These are phyloP conservation scores for Meteorus sp. DNA, from an alignment of 1,140 invertebrate genomes.

Conservation along the genomic window DNA sequence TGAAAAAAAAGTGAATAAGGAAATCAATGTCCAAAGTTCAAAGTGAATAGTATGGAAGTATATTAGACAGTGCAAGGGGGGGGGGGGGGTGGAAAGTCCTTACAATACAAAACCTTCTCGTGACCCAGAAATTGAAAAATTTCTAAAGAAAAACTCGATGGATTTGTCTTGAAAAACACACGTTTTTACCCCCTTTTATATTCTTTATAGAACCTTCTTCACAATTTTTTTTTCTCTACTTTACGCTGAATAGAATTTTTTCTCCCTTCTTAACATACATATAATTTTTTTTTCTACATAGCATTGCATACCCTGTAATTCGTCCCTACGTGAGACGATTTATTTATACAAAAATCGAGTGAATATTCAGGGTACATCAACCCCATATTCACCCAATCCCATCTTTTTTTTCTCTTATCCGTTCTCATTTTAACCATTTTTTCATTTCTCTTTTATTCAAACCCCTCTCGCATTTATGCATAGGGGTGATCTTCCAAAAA, in stretches of 20 bases:
- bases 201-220: slow-evolving; percentile 29
- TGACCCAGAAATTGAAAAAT: slow-evolving; percentile 55
- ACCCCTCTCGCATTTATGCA: slow-evolving; percentile 7
- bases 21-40: too few species aligned
- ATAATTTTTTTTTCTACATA: too few species aligned
- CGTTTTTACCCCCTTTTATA: slow-evolving; percentile 54
- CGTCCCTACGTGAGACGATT: slow-evolving; percentile 38
- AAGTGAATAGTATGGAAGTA: slow-evolving; percentile 35
- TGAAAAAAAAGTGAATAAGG: slow-evolving; percentile 3
- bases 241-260: slow-evolving; percentile 19
- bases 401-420: too few species aligned
- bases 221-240: slow-evolving; percentile 19
- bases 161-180: slow-evolving; percentile 51
- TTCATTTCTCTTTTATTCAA: slow-evolving; percentile 19
- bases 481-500: slow-evolving; percentile 48
- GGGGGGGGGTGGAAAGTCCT: slow-evolving; percentile 33
- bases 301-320: background rate
- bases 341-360: slow-evolving; percentile 48
- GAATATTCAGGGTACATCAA: slow-evolving; percentile 57
- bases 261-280: too few species aligned
- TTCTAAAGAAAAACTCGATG: slow-evolving; percentile 47
- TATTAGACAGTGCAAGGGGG: slow-evolving; percentile 55
- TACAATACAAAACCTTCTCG: slow-evolving; percentile 47
- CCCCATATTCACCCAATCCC: too few species aligned
- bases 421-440: slow-evolving; percentile 34